A percentile compares a stretch with the other conserved stretches of the same genome.
phyloP scores from a whole-genome alignment of 1,140 invertebrate species.

The Uloborus diversus region DNA sequence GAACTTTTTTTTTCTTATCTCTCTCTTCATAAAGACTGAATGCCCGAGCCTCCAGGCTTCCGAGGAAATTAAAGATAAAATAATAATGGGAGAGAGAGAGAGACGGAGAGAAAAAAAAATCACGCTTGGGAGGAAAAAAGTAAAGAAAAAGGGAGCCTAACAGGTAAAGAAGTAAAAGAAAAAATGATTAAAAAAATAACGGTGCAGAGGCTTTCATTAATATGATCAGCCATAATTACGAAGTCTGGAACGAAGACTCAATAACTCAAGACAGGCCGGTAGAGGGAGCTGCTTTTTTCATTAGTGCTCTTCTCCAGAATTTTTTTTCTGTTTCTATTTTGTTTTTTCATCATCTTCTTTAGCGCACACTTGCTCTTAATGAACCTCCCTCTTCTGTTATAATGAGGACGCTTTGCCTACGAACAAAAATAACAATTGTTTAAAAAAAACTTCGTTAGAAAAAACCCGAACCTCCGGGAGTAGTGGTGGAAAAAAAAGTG shows the following conservation, averaged over 20 bases:
- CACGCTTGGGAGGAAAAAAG: constrained; percentile 28
- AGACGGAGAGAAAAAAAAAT: constrained; percentile 22
- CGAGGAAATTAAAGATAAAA: constrained; percentile 56
- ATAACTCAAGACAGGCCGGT: constrained; percentile 39
- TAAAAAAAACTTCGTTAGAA: constrained; percentile 27
- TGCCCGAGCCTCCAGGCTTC: constrained; percentile 31
- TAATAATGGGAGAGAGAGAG: constrained; percentile 43
- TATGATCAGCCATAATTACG: constrained; percentile 57
- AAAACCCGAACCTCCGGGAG: constrained; percentile 33
- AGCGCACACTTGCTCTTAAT: constrained; percentile 50
- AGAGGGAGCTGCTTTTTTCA: constrained; percentile 52
- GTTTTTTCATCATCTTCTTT: constrained; percentile 48
- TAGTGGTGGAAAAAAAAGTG: constrained; percentile 1
- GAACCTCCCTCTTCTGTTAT: constrained; percentile 48
- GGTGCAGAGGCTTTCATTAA: constrained; percentile 54
- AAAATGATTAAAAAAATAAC: constrained; percentile 34
- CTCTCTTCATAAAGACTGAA: constrained; percentile 51
- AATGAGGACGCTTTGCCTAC: constrained; percentile 52
- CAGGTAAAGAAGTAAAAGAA: constrained; percentile 29
- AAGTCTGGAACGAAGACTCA: constrained; percentile 37
- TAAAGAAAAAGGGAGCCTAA: not conserved
- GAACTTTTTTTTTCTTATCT: constrained; percentile 2
- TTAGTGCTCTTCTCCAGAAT: constrained; percentile 31
- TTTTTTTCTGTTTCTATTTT: constrained; percentile 17
- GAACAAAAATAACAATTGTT: constrained; percentile 57